These are phyloP conservation scores for Ciconia nigra DNA, from an alignment of 2,797 vertebrate species.

Conservation along the genomic window DNA sequence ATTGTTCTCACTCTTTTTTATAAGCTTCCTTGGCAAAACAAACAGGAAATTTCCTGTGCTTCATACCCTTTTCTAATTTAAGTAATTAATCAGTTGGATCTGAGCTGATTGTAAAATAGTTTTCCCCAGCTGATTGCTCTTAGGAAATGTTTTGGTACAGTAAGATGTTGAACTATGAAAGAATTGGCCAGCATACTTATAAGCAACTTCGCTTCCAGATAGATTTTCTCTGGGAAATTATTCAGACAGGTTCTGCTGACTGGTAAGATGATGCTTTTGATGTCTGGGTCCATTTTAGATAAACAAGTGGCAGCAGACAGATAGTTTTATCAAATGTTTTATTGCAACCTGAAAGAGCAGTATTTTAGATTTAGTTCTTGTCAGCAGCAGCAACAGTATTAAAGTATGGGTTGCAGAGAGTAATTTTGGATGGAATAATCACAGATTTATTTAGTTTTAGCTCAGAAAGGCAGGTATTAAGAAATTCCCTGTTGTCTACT, in stretches of 20 bases:
- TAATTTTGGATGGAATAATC: not conserved
- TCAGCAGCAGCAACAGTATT: not conserved
- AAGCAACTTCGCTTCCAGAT: not conserved
- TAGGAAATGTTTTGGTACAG: not conserved
- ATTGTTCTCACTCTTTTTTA: not conserved
- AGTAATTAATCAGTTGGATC: not conserved
- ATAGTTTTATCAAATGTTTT: not conserved
- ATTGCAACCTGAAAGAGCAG: not conserved
- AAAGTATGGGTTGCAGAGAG: not conserved
- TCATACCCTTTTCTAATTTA: not conserved
- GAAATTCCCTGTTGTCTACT: not conserved
- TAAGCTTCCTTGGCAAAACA: not conserved
- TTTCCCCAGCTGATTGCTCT: not conserved
- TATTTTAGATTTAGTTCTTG: not conserved
- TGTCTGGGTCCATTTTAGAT: not conserved
- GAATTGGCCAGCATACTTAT: not conserved
- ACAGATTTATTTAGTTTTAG: not conserved
- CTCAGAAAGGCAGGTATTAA: not conserved
- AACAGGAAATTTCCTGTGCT: not conserved
- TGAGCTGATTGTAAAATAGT: not conserved
- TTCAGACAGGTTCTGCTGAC: not conserved
- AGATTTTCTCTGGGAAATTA: not conserved
- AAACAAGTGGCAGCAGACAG: not conserved
- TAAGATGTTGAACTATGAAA: not conserved
- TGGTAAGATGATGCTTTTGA: not conserved